phyloP scores from a whole-genome alignment of 2,888 invertebrate species.

The Phengaris alcon region DNA sequence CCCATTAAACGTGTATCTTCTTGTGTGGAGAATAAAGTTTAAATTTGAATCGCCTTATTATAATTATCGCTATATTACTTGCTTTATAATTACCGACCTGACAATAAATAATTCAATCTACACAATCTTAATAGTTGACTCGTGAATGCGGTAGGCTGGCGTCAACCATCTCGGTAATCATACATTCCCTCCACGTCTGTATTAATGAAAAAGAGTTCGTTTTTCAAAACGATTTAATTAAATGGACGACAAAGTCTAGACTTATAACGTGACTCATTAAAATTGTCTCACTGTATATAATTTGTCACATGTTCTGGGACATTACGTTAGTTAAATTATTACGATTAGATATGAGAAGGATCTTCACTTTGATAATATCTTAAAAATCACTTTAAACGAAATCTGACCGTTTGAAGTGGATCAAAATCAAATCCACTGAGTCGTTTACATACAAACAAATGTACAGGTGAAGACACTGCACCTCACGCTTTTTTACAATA shows the following conservation, averaged over 20 bases:
- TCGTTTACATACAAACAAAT: no score
- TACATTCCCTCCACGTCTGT: slow-evolving; percentile 20
- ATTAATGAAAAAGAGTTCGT: slow-evolving; percentile 21
- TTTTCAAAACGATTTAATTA: slow-evolving; percentile 27
- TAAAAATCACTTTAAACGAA: no score
- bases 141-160: background rate
- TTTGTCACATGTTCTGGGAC: background rate
- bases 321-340: background rate
- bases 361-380: no score
- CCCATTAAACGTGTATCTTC: background rate
- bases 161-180: slow-evolving; percentile 17
- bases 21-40: background rate
- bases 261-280: slow-evolving; percentile 25
- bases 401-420: no score
- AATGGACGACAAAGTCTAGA: slow-evolving; percentile 21
- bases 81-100: background rate
- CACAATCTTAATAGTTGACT: background rate
- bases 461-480: no score
- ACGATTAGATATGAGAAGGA: no score
- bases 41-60: background rate
- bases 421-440: no score
- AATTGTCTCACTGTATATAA: slow-evolving; percentile 21
- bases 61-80: background rate
- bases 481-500: no score
- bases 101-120: background rate